These are phyloP conservation scores for Thomomys bottae DNA, from an alignment of 2,113 vertebrate species.

Conservation along the genomic window DNA sequence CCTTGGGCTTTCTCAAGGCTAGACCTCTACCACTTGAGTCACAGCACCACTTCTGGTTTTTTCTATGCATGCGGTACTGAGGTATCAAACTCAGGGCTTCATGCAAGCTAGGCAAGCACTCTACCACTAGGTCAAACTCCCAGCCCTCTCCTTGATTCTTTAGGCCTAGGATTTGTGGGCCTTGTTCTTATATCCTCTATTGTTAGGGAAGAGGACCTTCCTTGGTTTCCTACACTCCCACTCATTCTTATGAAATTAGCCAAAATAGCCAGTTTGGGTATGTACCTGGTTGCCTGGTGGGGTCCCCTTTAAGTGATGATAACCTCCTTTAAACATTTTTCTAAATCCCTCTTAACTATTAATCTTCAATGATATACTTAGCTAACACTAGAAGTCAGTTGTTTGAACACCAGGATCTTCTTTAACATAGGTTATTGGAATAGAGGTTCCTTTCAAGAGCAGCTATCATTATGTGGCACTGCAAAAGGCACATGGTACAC, in stretches of 20 bases:
- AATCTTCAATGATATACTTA: background rate
- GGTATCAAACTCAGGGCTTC: too few relatives aligned
- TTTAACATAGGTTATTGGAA: background rate
- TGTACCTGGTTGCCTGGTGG: background rate
- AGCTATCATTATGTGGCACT: background rate
- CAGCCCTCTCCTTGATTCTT: background rate
- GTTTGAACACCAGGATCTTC: background rate
- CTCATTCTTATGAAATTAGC: background rate
- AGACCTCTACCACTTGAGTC: too few relatives aligned
- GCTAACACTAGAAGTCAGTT: slow-evolving; percentile 2
- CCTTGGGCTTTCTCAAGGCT: too few relatives aligned
- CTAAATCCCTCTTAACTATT: background rate
- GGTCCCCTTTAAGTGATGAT: background rate
- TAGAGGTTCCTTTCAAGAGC: background rate
- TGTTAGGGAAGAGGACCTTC: background rate
- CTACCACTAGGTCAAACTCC: too few relatives aligned
- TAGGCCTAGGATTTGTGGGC: background rate
- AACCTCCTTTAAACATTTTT: background rate
- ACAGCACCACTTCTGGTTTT: too few relatives aligned
- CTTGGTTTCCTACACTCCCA: background rate
- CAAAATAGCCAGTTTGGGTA: background rate
- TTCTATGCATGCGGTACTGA: too few relatives aligned
- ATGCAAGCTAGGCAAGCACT: too few relatives aligned
- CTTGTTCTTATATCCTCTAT: background rate
- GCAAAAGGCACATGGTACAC: background rate